Conservation (phyloP, 2,113 vertebrate genomes). For the Telmatochromis sp. region DNA sequence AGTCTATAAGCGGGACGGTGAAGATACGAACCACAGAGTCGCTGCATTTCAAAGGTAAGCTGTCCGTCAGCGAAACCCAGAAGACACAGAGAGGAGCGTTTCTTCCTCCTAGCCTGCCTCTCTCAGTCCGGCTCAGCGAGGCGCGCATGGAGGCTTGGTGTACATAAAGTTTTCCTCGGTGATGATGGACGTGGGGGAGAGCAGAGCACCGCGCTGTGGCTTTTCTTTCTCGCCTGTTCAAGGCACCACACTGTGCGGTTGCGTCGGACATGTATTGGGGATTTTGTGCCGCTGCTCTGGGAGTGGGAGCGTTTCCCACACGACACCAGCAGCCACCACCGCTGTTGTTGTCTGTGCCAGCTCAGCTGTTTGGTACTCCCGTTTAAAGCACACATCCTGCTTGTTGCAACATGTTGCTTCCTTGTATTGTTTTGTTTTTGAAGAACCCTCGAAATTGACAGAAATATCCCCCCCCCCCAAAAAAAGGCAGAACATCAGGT, state of each 20-base stretch:
- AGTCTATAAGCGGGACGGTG: conserved; percentile 83
- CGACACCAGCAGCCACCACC: background rate
- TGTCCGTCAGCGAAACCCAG: background rate
- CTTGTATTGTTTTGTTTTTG: background rate
- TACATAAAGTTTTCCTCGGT: conserved; percentile 23
- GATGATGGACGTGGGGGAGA: background rate
- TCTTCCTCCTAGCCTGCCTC: background rate
- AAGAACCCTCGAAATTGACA: background rate
- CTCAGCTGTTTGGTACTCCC: background rate
- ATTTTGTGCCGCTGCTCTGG: background rate
- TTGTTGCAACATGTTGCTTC: background rate
- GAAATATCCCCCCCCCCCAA: accelerated
- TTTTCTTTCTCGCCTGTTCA: background rate
- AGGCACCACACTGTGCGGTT: background rate
- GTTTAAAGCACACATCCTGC: background rate
- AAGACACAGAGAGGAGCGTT: background rate
- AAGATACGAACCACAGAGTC: conserved; percentile 75
- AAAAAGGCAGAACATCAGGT: background rate
- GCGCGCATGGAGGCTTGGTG: background rate
- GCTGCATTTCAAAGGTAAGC: conserved; percentile 85
- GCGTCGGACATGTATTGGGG: background rate
- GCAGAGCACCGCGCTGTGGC: background rate
- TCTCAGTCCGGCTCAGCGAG: background rate
- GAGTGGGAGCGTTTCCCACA: background rate
- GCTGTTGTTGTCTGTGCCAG: background rate